Evolutionary conservation across 2,113 vertebrate species (phyloP).

Genomic region (Eolophus roseicapilla): DNA sequence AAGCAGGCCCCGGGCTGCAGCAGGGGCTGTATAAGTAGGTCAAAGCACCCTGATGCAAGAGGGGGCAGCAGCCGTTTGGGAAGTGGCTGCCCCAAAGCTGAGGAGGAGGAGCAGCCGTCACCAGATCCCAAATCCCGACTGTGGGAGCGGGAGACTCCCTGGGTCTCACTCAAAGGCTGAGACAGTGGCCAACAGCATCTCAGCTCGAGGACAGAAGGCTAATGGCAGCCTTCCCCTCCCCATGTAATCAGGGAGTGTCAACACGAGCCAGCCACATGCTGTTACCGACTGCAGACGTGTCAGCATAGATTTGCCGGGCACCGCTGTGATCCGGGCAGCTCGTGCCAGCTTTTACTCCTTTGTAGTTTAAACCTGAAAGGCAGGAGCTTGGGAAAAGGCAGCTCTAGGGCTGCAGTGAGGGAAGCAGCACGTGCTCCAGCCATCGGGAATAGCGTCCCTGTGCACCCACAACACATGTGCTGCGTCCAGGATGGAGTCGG

Average conservation of each 20-base stretch:
- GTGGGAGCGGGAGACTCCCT: not conserved
- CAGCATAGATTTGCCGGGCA: conserved; percentile 30
- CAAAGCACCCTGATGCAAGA: conserved; percentile 23
- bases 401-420: not conserved
- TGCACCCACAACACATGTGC: fast-evolving
- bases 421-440: not conserved
- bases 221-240: conserved; percentile 41
- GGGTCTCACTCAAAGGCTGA: not conserved
- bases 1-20: conserved; percentile 1
- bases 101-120: not conserved
- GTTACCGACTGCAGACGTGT: conserved; percentile 13
- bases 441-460: fast-evolving
- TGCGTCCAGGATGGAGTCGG: fast-evolving
- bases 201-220: conserved; percentile 21
- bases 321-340: not conserved
- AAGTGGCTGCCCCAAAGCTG: not conserved
- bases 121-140: fast-evolving
- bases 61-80: not conserved
- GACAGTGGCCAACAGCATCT: not conserved
- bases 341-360: conserved; percentile 25
- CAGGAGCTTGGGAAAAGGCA: not conserved
- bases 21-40: conserved; percentile 20
- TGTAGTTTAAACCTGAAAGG: not conserved
- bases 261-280: conserved; percentile 27
- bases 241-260: not conserved